A percentile compares a stretch with the other conserved stretches of the same genome.
phyloP scores from a whole-genome alignment of 2,113 vertebrate genomes.

The Lepisosteus oculatus region DNA sequence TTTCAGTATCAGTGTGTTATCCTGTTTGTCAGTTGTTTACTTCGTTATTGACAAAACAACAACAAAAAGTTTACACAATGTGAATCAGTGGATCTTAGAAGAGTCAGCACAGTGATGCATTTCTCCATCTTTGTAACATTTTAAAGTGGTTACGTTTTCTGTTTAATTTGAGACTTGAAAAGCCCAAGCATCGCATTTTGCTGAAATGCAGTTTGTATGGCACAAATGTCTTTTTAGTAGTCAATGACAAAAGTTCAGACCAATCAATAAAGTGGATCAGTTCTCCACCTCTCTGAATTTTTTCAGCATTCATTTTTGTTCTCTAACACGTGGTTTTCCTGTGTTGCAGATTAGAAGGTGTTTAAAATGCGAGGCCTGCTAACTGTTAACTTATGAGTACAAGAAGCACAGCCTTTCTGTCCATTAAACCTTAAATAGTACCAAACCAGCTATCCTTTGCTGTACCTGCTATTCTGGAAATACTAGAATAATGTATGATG shows the following conservation, averaged over 20 bases:
- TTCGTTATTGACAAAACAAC: conserved; percentile 58
- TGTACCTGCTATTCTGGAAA: too few species aligned
- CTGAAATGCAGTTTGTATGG: conserved; percentile 71
- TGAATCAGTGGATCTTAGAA: conserved; percentile 63
- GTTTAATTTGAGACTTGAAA: conserved; percentile 78
- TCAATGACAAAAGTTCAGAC: conserved; percentile 80
- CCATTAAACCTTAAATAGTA: too few species aligned
- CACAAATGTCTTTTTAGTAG: conserved; percentile 76
- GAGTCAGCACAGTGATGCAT: conserved; percentile 55
- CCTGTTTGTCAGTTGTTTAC: conserved; percentile 70
- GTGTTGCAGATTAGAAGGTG: too few species aligned
- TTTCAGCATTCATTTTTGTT: conserved; percentile 24
- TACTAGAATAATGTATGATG: too few species aligned
- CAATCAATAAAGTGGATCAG: conserved; percentile 84
- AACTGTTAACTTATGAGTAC: too few species aligned
- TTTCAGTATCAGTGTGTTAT: conserved; percentile 43
- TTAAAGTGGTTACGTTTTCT: conserved; percentile 51
- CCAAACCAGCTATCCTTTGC: too few species aligned
- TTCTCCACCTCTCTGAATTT: conserved; percentile 60
- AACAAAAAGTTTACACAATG: conserved; percentile 60
- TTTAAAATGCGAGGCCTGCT: too few species aligned
- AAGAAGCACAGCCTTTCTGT: too few species aligned
- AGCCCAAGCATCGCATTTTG: conserved; percentile 66
- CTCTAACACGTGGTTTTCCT: conserved; percentile 1
- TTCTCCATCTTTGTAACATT: conserved; percentile 48